phyloP scores from a whole-genome alignment of 1,140 invertebrate genomes.

The Archivesica marissinica region DNA sequence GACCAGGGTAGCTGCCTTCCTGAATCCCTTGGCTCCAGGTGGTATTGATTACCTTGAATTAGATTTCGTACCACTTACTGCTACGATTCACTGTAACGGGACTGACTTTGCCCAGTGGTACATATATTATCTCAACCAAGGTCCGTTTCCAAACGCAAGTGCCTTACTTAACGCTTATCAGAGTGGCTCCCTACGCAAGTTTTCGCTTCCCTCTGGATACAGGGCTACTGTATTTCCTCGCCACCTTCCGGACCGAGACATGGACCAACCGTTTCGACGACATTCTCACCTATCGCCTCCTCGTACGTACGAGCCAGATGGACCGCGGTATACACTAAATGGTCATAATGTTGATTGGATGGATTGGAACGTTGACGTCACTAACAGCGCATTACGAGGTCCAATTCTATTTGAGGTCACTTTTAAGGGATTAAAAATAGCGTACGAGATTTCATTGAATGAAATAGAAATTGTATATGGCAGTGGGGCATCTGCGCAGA shows the following conservation, averaged over 20 bases:
- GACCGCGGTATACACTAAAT: slow-evolving; percentile 68
- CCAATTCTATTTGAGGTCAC: slow-evolving; percentile 65
- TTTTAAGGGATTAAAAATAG: slow-evolving; percentile 63
- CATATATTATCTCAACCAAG: slow-evolving; percentile 68
- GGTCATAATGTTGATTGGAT: slow-evolving; percentile 71
- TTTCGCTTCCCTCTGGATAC: slow-evolving; percentile 55
- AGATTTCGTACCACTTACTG: slow-evolving; percentile 66
- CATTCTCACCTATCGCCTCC: slow-evolving; percentile 57
- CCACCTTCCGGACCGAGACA: slow-evolving; percentile 46
- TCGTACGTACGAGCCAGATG: slow-evolving; percentile 68
- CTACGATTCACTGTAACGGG: slow-evolving; percentile 68
- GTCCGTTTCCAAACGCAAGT: slow-evolving; percentile 61
- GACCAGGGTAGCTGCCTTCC: slow-evolving; percentile 55
- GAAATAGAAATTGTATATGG: slow-evolving; percentile 65
- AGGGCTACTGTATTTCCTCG: slow-evolving; percentile 49
- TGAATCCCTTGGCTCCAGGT: slow-evolving; percentile 22
- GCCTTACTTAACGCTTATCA: slow-evolving; percentile 65
- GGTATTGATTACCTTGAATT: slow-evolving; percentile 67
- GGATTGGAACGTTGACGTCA: slow-evolving; percentile 73
- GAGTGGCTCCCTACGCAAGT: slow-evolving; percentile 49
- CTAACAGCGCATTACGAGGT: slow-evolving; percentile 61
- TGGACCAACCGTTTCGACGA: slow-evolving; percentile 37
- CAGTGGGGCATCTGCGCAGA: slow-evolving; percentile 12
- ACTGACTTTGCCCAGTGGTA: slow-evolving; percentile 58
- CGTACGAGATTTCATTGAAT: slow-evolving; percentile 69